Percentiles rank a stretch among this genome's conserved stretches.
Conservation (phyloP, 2,888 invertebrate species). For the Smittia sp. region DNA sequence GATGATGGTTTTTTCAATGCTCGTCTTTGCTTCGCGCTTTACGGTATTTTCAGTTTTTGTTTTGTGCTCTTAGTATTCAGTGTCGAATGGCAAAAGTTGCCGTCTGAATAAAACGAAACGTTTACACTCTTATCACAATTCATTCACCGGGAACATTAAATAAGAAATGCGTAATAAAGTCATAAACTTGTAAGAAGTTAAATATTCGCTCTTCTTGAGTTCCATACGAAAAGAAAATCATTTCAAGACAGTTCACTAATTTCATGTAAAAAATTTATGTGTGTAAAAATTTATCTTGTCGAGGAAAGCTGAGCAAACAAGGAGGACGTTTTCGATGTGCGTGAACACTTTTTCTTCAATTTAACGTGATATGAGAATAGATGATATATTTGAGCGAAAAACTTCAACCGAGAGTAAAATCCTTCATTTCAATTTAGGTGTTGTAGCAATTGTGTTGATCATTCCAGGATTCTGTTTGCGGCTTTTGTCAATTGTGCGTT, state of each 20-base stretch:
- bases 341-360: background rate
- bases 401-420: background rate
- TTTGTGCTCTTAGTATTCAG: slow-evolving; percentile 42
- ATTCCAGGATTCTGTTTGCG: background rate
- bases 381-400: background rate
- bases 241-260: background rate
- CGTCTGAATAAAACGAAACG: slow-evolving; percentile 22
- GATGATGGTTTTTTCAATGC: slow-evolving; percentile 13
- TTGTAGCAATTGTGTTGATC: slow-evolving; percentile 23
- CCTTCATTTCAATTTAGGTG: slow-evolving; percentile 18
- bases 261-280: slow-evolving; percentile 1
- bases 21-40: slow-evolving; percentile 2
- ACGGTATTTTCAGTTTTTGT: slow-evolving; percentile 39
- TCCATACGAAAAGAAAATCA: background rate
- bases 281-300: background rate
- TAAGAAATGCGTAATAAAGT: slow-evolving; percentile 2
- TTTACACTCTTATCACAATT: slow-evolving; percentile 25
- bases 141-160: slow-evolving; percentile 21
- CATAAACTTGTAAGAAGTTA: slow-evolving; percentile 3
- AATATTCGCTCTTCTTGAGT: background rate
- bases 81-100: slow-evolving; percentile 38
- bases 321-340: background rate
- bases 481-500: no score
- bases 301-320: background rate
- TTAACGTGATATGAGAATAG: background rate